Evolutionary conservation across 2,888 invertebrate species (phyloP).

Genomic region (Escarpia spicata): DNA sequence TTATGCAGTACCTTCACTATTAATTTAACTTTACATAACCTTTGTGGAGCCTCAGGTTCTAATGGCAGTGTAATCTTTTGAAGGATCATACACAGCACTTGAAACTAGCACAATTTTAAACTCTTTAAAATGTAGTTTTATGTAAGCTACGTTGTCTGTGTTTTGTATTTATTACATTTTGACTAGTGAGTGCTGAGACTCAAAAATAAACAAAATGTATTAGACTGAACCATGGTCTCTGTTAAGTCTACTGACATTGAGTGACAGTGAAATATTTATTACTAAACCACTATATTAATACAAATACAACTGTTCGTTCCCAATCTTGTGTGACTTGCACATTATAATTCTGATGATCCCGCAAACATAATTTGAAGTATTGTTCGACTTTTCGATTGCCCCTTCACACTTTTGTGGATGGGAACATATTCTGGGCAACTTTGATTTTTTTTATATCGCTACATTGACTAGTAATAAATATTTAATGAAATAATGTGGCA

Average conservation of each 20-base stretch:
- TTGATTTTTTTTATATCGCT: background rate
- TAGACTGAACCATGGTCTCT: too few relatives aligned
- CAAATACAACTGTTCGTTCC: background rate
- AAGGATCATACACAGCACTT: background rate
- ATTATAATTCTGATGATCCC: background rate
- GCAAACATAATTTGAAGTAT: background rate
- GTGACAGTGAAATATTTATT: background rate
- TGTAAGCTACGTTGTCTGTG: background rate
- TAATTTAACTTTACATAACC: background rate
- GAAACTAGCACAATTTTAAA: background rate
- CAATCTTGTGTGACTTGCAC: background rate
- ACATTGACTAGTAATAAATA: background rate
- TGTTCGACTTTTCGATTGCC: background rate
- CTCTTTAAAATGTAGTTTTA: background rate
- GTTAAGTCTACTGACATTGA: background rate
- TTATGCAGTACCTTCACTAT: background rate
- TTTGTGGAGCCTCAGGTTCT: background rate
- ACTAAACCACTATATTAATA: background rate
- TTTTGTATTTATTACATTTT: background rate
- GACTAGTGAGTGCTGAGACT: background rate
- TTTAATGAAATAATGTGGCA: background rate
- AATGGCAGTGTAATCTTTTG: background rate
- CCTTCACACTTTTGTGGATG: background rate
- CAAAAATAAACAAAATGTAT: background rate
- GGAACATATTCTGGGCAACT: slow-evolving; percentile 3